Evolutionary conservation across 2,113 vertebrate species (phyloP).

Genomic region (Tyto alba): DNA sequence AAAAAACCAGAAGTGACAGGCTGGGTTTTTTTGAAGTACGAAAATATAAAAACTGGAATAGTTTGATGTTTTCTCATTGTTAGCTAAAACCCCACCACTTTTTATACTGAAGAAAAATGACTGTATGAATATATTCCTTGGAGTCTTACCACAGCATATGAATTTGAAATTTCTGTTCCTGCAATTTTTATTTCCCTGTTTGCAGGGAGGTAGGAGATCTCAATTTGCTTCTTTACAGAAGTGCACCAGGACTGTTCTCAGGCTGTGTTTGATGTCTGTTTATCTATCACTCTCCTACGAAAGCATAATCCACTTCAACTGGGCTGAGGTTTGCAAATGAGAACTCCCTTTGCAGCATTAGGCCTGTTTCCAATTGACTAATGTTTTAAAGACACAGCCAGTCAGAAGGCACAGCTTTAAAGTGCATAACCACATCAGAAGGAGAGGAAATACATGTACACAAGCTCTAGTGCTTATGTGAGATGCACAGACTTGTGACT

Average conservation of each 20-base stretch:
- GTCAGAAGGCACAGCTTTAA: background rate
- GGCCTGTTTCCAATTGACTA: background rate
- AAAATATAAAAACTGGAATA: background rate
- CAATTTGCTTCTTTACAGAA: background rate
- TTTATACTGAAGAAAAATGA: background rate
- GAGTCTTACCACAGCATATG: background rate
- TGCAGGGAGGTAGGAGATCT: background rate
- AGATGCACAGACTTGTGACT: background rate
- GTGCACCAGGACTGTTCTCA: background rate
- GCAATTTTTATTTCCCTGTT: background rate
- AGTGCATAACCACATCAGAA: constrained; percentile 17
- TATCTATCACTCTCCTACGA: background rate
- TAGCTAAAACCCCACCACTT: background rate
- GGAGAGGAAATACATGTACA: background rate
- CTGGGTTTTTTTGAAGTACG: background rate
- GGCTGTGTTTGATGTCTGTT: constrained; percentile 9
- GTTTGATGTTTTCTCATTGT: background rate
- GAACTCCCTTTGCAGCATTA: background rate
- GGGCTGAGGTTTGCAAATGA: background rate
- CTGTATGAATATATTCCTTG: background rate
- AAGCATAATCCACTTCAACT: background rate
- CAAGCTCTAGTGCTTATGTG: background rate
- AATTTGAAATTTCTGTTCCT: background rate
- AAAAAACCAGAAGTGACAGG: background rate
- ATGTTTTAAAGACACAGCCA: background rate